Evolutionary conservation across 2,797 vertebrate genomes (phyloP).

Genomic region (Amblyopsis hoosieri): DNA sequence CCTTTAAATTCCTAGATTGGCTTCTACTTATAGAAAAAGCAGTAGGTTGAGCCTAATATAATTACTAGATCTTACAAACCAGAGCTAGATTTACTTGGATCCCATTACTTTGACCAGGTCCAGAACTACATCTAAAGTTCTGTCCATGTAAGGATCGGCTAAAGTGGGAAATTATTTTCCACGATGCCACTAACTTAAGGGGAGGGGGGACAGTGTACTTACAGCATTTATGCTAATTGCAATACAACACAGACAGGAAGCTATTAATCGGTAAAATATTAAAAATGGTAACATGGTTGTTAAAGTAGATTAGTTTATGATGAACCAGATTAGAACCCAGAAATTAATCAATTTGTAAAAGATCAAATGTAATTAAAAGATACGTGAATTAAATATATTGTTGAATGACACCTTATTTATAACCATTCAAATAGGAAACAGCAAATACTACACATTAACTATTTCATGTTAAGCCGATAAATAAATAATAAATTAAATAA

Average conservation of each 20-base stretch:
- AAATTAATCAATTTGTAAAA: too few species aligned
- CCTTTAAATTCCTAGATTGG: conserved; percentile 2
- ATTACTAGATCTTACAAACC: conserved; percentile 43
- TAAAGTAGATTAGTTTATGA: not conserved
- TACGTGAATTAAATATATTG: too few species aligned
- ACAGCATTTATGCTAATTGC: conserved; percentile 4
- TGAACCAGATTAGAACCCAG: too few species aligned
- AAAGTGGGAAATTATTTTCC: conserved; percentile 67
- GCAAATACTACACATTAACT: too few species aligned
- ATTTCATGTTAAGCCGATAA: too few species aligned
- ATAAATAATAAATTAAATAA: not conserved
- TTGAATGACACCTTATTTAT: too few species aligned
- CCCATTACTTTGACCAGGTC: conserved; percentile 57
- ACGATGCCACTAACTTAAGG: conserved; percentile 55
- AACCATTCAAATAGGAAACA: too few species aligned
- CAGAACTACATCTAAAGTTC: conserved; percentile 53
- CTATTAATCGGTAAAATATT: conserved; percentile 4
- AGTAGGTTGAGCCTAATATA: conserved; percentile 40
- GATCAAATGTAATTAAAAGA: too few species aligned
- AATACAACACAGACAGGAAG: not conserved
- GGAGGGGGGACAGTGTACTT: conserved; percentile 15
- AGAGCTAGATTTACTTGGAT: conserved; percentile 51
- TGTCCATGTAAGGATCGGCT: conserved; percentile 77
- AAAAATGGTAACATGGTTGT: not conserved
- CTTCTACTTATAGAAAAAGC: conserved; percentile 9